Evolutionary conservation across 2,888 invertebrate species (phyloP), one percentile per base, ranked within the genome.

Genomic region (Alcis repandata): DNA sequence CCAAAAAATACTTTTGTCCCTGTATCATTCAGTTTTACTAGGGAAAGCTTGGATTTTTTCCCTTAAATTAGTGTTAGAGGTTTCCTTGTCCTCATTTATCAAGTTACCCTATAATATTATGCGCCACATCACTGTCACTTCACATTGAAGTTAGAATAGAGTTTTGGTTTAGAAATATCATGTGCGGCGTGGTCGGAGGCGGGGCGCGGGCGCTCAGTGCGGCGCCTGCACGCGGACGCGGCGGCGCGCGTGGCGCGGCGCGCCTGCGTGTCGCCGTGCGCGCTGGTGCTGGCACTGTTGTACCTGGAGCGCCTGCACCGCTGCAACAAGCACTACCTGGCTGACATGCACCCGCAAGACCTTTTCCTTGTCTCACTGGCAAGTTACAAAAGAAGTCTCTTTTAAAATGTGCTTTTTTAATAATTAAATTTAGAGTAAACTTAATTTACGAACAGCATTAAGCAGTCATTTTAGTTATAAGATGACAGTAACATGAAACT

Each of bases 361-460:
- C 95, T 99, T 65, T 99, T 99, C 90, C 95, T 99, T 63, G 97
- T 99, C 69, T 98, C 99, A 64, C 94, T 99, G 95, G 99, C 98
- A 90, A 91, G 93, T 43, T 11, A 2, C 2, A 38, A 2, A 38
- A 2, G 10, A 1, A 1, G 7, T 27, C 27, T 27, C 27, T 4
- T 27, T 27, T 2, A 6, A 27, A 27, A 3, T 3, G 13, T 41
- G 9, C 3, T 13, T 15, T 13, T 13, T 41, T 17, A 2, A 3
- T 3, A 15, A 41, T 41, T 8, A 15, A 15, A 41, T 15, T 8
- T 15, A n/a, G n/a, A n/a, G n/a, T n/a, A n/a, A n/a, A n/a, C n/a
- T n/a, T n/a, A n/a, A n/a, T n/a, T n/a, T n/a, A n/a, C n/a, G n/a
- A n/a, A n/a, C n/a, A n/a, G n/a, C n/a, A n/a, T n/a, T n/a, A n/a